Conservation (phyloP, 2,797 vertebrate species). For the Enteromius trimaculatus region DNA sequence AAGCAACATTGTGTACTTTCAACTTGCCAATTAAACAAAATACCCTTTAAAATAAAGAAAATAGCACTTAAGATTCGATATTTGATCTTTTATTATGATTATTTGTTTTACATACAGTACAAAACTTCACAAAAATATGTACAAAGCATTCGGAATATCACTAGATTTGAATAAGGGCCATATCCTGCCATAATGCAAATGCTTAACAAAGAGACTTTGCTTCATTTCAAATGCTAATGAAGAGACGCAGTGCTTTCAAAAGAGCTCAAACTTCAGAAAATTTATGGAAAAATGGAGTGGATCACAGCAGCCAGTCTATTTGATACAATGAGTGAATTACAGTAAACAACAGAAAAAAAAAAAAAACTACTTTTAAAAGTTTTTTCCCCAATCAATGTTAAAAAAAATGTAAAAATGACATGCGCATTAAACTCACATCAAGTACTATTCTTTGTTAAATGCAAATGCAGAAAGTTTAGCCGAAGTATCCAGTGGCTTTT, state of each 20-base stretch:
- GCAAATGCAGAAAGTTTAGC: slow-evolving; percentile 87
- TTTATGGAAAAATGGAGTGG: not conserved
- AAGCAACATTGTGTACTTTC: not conserved
- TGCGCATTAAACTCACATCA: not conserved
- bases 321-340: not conserved
- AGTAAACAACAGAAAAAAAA: not conserved
- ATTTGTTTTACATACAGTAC: slow-evolving; percentile 14
- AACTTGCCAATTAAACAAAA: not conserved
- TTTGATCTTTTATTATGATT: slow-evolving; percentile 35
- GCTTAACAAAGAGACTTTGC: slow-evolving; percentile 10
- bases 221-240: slow-evolving; percentile 43
- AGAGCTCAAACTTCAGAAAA: slow-evolving; percentile 22
- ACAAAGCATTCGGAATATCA: slow-evolving; percentile 5
- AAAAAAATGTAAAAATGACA: slow-evolving; percentile 17
- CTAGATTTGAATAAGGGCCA: not conserved
- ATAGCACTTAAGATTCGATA: not conserved
- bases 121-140: slow-evolving; percentile 32
- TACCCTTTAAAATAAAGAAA: not conserved
- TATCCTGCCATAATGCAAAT: not conserved
- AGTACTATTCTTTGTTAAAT: slow-evolving; percentile 80
- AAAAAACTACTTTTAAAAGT: not conserved
- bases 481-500: slow-evolving; percentile 76
- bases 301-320: not conserved
- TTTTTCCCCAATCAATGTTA: not conserved
- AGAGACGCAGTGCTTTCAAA: not conserved